Evolutionary conservation across 2,888 invertebrate species (phyloP).

Genomic region (Ochlodes sylvanus): DNA sequence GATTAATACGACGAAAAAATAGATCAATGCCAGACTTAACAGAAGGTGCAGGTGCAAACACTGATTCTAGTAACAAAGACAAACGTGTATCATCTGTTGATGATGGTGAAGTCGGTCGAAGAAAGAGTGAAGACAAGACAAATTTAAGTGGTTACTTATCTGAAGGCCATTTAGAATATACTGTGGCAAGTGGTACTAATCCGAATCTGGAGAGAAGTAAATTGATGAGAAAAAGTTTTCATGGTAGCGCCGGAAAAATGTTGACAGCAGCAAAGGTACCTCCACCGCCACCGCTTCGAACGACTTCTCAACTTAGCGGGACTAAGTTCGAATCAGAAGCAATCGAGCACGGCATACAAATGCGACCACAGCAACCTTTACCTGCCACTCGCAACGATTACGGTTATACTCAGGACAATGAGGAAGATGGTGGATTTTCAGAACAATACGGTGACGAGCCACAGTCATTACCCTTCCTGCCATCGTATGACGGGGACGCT

Average conservation of each 20-base stretch:
- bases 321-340: slow-evolving; percentile 87
- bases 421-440: slow-evolving; percentile 78
- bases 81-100: slow-evolving; percentile 87
- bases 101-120: slow-evolving; percentile 90
- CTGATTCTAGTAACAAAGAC: slow-evolving; percentile 66
- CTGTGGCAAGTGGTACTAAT: slow-evolving; percentile 87
- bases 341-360: slow-evolving; percentile 71
- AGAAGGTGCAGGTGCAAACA: slow-evolving; percentile 88
- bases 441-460: slow-evolving; percentile 85
- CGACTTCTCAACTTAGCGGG: slow-evolving; percentile 93
- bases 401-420: slow-evolving; percentile 62
- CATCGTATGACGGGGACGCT: slow-evolving; percentile 80
- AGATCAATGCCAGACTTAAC: slow-evolving; percentile 96
- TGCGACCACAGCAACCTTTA: slow-evolving; percentile 73
- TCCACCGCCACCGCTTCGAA: slow-evolving; percentile 93
- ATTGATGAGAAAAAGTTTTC: slow-evolving; percentile 95
- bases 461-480: slow-evolving; percentile 86
- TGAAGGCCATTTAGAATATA: slow-evolving; percentile 93
- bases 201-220: slow-evolving; percentile 94
- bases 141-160: slow-evolving; percentile 92
- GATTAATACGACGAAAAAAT: slow-evolving; percentile 94
- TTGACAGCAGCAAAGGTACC: slow-evolving; percentile 93
- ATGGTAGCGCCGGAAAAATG: slow-evolving; percentile 93
- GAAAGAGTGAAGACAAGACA: slow-evolving; percentile 84
- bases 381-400: slow-evolving; percentile 57